phyloP scores from a whole-genome alignment of 37 sponge, comb jelly and placozoan genomes.

The Aphrocallistes beatrix region DNA sequence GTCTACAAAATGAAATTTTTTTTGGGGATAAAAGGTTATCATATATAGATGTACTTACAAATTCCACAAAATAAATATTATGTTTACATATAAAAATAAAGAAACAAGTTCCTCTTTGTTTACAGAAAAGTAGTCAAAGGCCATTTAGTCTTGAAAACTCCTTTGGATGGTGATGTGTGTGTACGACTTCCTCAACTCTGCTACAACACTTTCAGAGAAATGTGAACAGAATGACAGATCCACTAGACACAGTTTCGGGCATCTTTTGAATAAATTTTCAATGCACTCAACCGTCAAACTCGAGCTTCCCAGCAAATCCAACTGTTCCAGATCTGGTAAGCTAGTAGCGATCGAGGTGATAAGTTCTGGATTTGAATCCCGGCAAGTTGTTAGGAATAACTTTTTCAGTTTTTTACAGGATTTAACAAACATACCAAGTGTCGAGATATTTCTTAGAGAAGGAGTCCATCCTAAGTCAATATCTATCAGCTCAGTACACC shows the following conservation, averaged over 20 bases:
- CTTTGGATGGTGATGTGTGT: not conserved
- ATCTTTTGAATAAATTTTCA: not conserved
- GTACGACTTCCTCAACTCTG: not conserved
- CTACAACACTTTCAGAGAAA: not conserved
- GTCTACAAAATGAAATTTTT: too few species aligned
- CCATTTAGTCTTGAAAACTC: conserved; percentile 2
- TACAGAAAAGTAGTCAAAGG: too few species aligned
- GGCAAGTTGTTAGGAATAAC: not conserved
- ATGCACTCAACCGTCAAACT: not conserved
- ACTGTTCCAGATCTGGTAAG: not conserved
- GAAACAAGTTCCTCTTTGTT: too few species aligned
- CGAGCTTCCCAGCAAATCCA: not conserved
- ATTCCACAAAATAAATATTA: too few species aligned
- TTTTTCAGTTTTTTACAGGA: not conserved
- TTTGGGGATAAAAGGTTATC: too few species aligned
- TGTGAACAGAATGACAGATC: not conserved
- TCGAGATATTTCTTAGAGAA: not conserved
- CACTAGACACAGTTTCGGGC: not conserved
- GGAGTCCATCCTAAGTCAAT: not conserved
- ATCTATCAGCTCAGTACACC: not conserved
- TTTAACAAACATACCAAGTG: not conserved
- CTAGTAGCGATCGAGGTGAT: not conserved
- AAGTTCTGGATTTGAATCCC: not conserved
- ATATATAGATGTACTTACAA: too few species aligned
- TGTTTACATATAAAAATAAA: too few species aligned